These are phyloP conservation scores for Diplosoma virens DNA, from an alignment of 23 tunicate genomes.

Conservation along the genomic window DNA sequence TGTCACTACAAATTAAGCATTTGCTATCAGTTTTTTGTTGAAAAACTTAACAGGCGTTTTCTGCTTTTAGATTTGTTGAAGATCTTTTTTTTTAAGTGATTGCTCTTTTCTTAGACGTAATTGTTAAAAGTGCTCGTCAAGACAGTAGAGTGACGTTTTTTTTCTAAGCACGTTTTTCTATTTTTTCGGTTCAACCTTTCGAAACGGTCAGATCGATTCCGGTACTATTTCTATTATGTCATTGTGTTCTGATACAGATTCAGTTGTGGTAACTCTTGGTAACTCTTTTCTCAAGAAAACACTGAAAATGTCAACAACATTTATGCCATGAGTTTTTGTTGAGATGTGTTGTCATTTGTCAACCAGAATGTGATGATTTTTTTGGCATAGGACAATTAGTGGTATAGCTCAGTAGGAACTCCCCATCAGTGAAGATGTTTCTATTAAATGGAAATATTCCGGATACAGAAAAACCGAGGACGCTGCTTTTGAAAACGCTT, in stretches of 20 bases:
- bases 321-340: no score
- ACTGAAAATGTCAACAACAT: no score
- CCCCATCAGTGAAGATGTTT: no score
- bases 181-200: background rate
- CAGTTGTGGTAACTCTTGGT: no score
- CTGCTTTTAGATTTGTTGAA: background rate
- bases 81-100: background rate
- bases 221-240: no score
- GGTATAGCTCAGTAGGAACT: background rate
- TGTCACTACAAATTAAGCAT: background rate
- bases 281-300: no score
- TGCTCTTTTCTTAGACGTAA: background rate
- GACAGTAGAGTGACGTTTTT: background rate
- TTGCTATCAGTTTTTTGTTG: background rate
- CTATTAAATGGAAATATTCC: background rate
- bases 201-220: background rate
- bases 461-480: background rate
- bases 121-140: background rate
- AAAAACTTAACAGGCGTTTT: background rate
- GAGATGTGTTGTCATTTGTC: no score
- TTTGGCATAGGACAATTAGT: background rate
- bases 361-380: no score
- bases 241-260: no score
- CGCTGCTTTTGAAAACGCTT: slow-evolving; percentile 2
- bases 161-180: background rate